Evolutionary conservation across 2,113 vertebrate species (phyloP).

Genomic region (Gavia stellata): DNA sequence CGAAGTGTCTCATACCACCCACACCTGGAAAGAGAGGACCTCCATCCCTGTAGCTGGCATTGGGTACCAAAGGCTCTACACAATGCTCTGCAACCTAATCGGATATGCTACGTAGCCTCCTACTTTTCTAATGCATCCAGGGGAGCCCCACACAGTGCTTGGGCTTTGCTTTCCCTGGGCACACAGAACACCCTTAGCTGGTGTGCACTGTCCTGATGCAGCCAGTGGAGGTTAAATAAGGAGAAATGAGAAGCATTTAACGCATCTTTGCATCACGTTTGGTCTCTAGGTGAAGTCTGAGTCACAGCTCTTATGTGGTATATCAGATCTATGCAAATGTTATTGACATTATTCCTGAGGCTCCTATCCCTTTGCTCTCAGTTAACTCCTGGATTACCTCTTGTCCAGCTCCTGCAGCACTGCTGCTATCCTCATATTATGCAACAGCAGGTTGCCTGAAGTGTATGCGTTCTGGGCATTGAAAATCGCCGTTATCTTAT

Average conservation of each 20-base stretch:
- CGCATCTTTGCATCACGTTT: not conserved
- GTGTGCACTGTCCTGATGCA: not conserved
- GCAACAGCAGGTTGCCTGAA: not conserved
- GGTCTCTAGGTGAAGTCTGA: not conserved
- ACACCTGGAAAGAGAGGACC: not conserved
- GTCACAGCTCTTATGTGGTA: not conserved
- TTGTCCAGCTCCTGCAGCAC: not conserved
- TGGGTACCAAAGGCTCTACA: not conserved
- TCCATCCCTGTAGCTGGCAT: not conserved
- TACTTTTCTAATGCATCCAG: not conserved
- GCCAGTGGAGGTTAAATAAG: not conserved
- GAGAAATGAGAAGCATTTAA: not conserved
- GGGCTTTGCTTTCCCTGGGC: not conserved
- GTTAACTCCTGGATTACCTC: not conserved
- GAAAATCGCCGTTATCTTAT: not conserved
- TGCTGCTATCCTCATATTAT: not conserved
- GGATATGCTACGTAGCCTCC: fast-evolving
- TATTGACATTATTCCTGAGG: not conserved
- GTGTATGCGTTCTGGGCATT: not conserved
- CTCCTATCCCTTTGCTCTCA: not conserved
- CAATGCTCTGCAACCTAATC: not conserved
- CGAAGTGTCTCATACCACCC: not conserved
- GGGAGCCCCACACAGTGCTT: not conserved
- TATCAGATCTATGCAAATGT: not conserved
- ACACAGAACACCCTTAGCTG: not conserved